Percentiles rank a stretch among this genome's conserved stretches.
These are phyloP conservation scores for Drosophila sordidula DNA, from an alignment of 2,888 invertebrate genomes.

Conservation along the genomic window DNA sequence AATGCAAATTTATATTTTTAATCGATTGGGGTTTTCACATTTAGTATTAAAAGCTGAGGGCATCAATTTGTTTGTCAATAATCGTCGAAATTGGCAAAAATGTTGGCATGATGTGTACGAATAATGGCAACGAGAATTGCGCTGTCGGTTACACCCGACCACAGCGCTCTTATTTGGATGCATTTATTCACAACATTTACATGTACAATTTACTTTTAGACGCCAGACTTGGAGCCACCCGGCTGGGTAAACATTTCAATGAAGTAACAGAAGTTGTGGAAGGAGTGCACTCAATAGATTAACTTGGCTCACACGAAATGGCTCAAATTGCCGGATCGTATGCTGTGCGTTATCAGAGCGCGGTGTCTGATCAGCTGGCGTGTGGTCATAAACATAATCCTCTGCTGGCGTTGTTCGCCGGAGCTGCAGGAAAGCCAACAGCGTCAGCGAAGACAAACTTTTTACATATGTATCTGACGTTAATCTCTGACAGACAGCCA, in stretches of 20 bases:
- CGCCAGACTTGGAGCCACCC: neutral
- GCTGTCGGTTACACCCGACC: too few relatives aligned
- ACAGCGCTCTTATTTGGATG: too few relatives aligned
- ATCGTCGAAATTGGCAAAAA: too few relatives aligned
- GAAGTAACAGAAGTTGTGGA: conserved; percentile 19
- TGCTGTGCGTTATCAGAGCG: conserved; percentile 21
- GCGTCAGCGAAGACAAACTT: conserved; percentile 43
- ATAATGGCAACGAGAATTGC: too few relatives aligned
- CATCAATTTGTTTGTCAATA: too few relatives aligned
- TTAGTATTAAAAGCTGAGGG: too few relatives aligned
- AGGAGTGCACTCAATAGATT: conserved; percentile 19
- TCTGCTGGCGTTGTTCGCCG: conserved; percentile 35
- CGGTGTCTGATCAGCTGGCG: conserved; percentile 43
- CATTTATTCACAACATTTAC: too few relatives aligned
- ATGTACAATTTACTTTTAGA: too few relatives aligned
- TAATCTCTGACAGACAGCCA: conserved; percentile 55
- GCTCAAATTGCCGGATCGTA: conserved; percentile 10
- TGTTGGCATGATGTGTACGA: too few relatives aligned
- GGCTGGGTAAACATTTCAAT: conserved; percentile 7
- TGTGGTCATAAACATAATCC: conserved; percentile 70
- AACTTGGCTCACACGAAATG: conserved; percentile 12
- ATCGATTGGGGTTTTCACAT: too few relatives aligned
- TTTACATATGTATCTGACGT: conserved; percentile 57
- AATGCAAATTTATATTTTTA: too few relatives aligned
- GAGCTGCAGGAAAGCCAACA: conserved; percentile 38